Percentiles rank a stretch among this genome's conserved stretches.
phyloP scores from a whole-genome alignment of 2,113 vertebrate species.

The Loxodonta africana region DNA sequence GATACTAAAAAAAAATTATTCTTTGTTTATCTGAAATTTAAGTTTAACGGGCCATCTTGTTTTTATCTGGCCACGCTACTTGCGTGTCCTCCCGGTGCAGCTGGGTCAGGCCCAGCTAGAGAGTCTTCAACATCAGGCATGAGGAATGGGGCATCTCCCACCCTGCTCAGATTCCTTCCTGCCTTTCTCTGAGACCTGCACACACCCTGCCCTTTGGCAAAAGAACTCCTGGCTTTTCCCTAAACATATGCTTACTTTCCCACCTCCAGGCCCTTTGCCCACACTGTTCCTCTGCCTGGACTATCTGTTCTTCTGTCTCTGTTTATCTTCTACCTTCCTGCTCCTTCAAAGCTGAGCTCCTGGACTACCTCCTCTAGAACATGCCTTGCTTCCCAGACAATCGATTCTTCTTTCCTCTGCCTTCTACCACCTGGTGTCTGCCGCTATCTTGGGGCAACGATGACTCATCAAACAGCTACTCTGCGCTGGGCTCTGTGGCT shows the following conservation, averaged over 20 bases:
- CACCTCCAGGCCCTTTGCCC: background rate
- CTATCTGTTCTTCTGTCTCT: background rate
- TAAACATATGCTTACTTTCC: background rate
- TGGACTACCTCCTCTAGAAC: background rate
- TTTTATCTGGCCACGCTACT: background rate
- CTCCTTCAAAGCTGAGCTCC: background rate
- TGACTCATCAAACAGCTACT: background rate
- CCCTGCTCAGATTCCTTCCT: background rate
- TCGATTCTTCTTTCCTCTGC: background rate
- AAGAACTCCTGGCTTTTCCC: background rate
- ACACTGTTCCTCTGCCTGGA: background rate
- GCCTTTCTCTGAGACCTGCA: background rate
- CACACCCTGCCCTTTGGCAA: background rate
- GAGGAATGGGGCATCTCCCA: background rate
- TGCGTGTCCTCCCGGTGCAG: background rate
- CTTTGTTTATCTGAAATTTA: constrained; percentile 14
- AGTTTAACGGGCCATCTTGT: background rate
- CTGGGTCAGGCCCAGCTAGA: background rate
- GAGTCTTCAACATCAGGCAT: background rate
- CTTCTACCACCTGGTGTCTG: background rate
- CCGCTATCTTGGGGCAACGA: background rate
- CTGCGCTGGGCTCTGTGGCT: too few species aligned
- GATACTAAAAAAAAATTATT: background rate
- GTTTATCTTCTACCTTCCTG: background rate
- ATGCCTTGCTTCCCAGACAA: background rate